A percentile compares a stretch with the other conserved stretches of the same genome.
phyloP scores from a whole-genome alignment of 1,140 invertebrate genomes.

The Halictus rubicundus region DNA sequence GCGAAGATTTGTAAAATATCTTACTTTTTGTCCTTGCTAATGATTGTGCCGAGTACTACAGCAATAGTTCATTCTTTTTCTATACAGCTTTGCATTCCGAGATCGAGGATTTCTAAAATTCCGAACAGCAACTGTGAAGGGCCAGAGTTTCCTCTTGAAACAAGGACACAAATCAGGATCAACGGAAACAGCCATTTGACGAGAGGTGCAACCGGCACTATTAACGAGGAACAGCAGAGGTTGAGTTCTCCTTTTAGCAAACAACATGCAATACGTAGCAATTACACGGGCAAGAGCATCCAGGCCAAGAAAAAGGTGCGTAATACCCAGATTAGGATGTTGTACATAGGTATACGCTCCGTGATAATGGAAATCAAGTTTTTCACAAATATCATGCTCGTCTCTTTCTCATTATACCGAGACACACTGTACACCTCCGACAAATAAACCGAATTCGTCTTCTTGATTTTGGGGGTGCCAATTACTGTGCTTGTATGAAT shows the following conservation, averaged over 20 bases:
- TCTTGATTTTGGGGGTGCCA: too few species aligned
- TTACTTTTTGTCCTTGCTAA: too few species aligned
- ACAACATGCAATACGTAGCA: slow-evolving; percentile 85
- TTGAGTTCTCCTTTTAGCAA: slow-evolving; percentile 76
- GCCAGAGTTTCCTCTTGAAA: slow-evolving; percentile 39
- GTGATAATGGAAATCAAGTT: too few species aligned
- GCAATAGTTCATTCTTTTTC: neutral
- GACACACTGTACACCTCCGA: too few species aligned
- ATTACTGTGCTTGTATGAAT: too few species aligned
- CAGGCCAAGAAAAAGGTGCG: slow-evolving; percentile 88
- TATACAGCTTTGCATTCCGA: slow-evolving; percentile 41
- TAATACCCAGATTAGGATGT: too few species aligned
- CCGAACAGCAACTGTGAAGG: slow-evolving; percentile 39
- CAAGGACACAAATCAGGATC: slow-evolving; percentile 32
- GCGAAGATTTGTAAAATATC: too few species aligned
- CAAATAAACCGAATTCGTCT: too few species aligned
- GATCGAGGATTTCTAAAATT: slow-evolving; percentile 34
- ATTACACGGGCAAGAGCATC: slow-evolving; percentile 89
- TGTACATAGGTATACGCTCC: neutral
- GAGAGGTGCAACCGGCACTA: slow-evolving; percentile 19
- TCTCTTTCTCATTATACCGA: too few species aligned
- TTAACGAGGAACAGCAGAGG: slow-evolving; percentile 44
- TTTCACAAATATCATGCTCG: too few species aligned
- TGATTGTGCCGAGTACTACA: too few species aligned
- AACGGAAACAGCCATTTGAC: slow-evolving; percentile 43